Conservation (phyloP, 1,140 invertebrate genomes). For the Tigriopus japonicus region DNA sequence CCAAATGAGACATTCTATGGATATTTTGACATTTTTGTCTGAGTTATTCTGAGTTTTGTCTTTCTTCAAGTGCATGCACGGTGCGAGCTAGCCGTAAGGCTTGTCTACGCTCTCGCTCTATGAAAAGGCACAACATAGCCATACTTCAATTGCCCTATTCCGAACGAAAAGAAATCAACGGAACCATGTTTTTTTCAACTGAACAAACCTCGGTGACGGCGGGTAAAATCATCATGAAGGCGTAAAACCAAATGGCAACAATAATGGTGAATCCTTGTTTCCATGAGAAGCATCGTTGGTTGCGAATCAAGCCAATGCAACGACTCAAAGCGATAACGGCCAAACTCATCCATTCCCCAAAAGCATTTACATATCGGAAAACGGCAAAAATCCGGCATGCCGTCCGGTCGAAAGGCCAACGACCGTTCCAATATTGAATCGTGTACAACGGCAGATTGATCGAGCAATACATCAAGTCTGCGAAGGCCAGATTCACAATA, state of each 20-base stretch:
- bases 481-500: neutral
- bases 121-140: no score
- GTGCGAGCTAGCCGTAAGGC: no score
- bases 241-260: neutral
- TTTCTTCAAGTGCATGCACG: no score
- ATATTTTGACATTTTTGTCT: no score
- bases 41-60: no score
- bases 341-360: neutral
- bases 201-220: neutral
- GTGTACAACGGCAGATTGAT: neutral
- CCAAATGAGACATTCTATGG: no score
- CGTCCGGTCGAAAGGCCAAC: neutral
- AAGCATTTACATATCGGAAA: neutral
- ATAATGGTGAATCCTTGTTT: neutral
- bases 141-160: no score
- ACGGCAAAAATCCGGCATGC: neutral
- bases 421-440: neutral
- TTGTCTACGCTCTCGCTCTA: no score
- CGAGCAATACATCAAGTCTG: neutral
- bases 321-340: neutral
- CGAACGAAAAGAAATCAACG: no score
- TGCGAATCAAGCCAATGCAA: neutral
- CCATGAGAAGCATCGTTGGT: neutral
- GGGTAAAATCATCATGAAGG: neutral
- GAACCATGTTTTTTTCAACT: neutral